Percentiles rank a stretch among this genome's conserved stretches.
These are phyloP conservation scores for Hedya salicella DNA, from an alignment of 2,888 invertebrate species.

Conservation along the genomic window DNA sequence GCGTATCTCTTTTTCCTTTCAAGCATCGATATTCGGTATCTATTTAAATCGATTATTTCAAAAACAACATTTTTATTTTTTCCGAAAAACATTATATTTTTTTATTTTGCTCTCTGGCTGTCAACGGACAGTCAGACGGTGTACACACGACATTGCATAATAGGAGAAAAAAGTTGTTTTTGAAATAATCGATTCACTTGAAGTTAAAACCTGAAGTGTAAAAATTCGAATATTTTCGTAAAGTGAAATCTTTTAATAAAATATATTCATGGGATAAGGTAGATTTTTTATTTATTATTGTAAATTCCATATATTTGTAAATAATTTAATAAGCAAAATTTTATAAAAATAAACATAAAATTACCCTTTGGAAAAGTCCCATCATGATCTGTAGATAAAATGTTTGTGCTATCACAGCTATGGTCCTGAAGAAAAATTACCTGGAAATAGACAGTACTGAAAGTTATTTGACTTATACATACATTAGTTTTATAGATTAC, in stretches of 20 bases:
- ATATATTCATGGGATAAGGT: constrained; percentile 21
- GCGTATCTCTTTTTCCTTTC: no score
- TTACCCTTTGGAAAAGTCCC: constrained; percentile 13
- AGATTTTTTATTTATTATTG: constrained; percentile 21
- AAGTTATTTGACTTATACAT: background rate
- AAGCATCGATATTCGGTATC: no score
- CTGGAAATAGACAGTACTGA: constrained; percentile 23
- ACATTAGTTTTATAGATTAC: no score
- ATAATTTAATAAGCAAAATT: constrained; percentile 31
- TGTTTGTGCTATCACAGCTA: constrained; percentile 66
- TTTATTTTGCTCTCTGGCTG: no score
- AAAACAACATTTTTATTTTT: no score
- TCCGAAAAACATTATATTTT: no score
- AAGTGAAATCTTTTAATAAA: constrained; percentile 37
- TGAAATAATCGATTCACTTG: constrained; percentile 9
- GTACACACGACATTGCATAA: no score
- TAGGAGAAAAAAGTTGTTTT: no score
- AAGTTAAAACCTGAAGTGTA: constrained; percentile 15
- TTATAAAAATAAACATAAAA: constrained; percentile 6
- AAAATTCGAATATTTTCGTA: constrained; percentile 36
- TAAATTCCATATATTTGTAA: constrained; percentile 5
- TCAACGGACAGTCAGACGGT: no score
- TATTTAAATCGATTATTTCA: no score
- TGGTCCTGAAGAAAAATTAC: constrained; percentile 4
- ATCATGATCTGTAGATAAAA: constrained; percentile 14